Conservation (phyloP, 1,140 invertebrate species). For the Pogonus chalceus region DNA sequence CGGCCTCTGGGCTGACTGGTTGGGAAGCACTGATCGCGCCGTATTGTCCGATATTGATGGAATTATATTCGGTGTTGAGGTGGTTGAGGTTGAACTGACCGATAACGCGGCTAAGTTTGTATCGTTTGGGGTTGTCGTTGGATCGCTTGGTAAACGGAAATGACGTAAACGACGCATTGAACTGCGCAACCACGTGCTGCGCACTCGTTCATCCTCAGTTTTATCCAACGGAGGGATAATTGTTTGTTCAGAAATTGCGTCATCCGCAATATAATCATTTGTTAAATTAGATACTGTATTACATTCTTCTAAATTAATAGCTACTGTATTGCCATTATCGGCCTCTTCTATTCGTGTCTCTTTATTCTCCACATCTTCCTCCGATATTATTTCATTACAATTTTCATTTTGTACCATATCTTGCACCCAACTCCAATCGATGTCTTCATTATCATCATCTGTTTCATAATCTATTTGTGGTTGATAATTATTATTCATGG, state of each 20-base stretch:
- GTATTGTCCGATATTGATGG: not conserved
- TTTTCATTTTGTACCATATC: conserved; percentile 20
- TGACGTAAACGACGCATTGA: conserved; percentile 32
- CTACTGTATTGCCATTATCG: conserved; percentile 16
- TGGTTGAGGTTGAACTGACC: conserved; percentile 3
- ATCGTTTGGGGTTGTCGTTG: not conserved
- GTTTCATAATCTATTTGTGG: conserved; percentile 9
- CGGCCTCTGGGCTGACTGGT: conserved; percentile 17
- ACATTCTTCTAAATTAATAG: conserved; percentile 15
- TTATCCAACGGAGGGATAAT: too few relatives aligned
- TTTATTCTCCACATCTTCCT: conserved; percentile 19
- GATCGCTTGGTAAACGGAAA: conserved; percentile 24
- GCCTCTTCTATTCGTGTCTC: conserved; percentile 1
- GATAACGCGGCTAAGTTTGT: conserved; percentile 12
- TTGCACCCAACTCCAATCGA: conserved; percentile 25
- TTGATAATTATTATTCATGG: not conserved
- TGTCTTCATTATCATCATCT: conserved; percentile 18
- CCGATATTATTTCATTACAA: too few relatives aligned
- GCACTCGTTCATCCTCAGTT: conserved; percentile 13
- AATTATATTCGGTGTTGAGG: not conserved
- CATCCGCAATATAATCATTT: too few relatives aligned
- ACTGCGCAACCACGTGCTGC: conserved; percentile 28
- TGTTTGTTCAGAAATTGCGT: too few relatives aligned
- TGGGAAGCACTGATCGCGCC: not conserved
- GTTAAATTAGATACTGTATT: too few relatives aligned